A percentile compares a stretch with the other conserved stretches of the same genome.
Evolutionary conservation across 2,113 vertebrate species (phyloP).

Genomic region (Blennius ocellaris): DNA sequence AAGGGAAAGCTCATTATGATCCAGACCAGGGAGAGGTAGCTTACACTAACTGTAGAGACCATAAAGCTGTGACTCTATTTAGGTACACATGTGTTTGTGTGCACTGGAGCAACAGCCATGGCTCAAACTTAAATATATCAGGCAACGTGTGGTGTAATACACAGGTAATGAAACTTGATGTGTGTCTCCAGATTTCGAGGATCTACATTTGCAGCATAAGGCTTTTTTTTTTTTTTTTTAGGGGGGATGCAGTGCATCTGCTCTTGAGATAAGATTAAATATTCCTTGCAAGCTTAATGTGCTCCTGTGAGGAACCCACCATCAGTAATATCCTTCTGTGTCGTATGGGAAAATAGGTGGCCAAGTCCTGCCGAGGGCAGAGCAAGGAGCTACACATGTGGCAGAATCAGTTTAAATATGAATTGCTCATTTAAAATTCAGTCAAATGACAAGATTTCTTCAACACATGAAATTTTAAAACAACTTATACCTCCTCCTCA

Average conservation of each 20-base stretch:
- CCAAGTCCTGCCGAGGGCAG: conserved; percentile 30
- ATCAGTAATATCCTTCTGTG: conserved; percentile 53
- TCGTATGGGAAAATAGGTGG: conserved; percentile 34
- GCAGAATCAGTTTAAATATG: conserved; percentile 37
- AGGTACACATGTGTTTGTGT: conserved; percentile 9
- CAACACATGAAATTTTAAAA: conserved; percentile 21
- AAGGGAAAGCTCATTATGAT: conserved; percentile 43
- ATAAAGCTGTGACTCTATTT: conserved; percentile 43
- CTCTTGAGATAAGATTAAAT: conserved; percentile 58
- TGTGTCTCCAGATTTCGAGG: conserved; percentile 37
- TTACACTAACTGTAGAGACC: not conserved
- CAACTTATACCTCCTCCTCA: conserved; percentile 22
- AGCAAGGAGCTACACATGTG: conserved; percentile 33
- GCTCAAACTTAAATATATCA: conserved; percentile 49
- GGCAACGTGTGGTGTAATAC: conserved; percentile 34
- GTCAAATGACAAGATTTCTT: conserved; percentile 13
- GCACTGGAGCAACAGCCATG: not conserved
- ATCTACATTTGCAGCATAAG: conserved; percentile 55
- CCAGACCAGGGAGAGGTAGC: not conserved
- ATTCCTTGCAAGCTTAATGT: conserved; percentile 50
- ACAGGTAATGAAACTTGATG: conserved; percentile 55
- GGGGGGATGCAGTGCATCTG: conserved; percentile 40
- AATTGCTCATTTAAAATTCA: conserved; percentile 45
- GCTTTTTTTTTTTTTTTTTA: conserved; percentile 60
- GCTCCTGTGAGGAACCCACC: conserved; percentile 49